These are phyloP conservation scores for Pampus argenteus DNA, from an alignment of 2,797 vertebrate genomes.

Conservation along the genomic window DNA sequence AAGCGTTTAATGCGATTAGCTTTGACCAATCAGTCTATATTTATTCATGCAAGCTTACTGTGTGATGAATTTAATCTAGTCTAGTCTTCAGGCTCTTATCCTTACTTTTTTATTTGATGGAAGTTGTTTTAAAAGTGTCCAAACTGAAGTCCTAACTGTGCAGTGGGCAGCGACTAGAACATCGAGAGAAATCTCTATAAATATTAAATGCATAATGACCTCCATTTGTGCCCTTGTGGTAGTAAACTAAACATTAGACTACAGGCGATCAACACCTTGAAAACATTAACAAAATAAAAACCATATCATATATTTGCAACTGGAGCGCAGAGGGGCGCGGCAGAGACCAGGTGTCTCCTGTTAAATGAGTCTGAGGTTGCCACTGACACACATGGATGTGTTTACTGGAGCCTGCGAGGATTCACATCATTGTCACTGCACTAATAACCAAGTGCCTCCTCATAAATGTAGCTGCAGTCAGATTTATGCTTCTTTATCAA, in stretches of 20 bases:
- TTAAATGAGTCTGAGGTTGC: not conserved
- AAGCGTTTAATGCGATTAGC: conserved; percentile 26
- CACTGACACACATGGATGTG: not conserved
- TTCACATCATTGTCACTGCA: conserved; percentile 29
- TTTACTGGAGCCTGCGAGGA: not conserved
- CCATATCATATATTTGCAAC: too few species aligned
- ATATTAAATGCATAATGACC: not conserved
- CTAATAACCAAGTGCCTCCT: conserved; percentile 17
- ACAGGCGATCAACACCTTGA: not conserved
- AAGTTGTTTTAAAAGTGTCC: conserved; percentile 51
- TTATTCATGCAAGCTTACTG: conserved; percentile 46
- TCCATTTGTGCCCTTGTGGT: not conserved
- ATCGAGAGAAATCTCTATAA: not conserved
- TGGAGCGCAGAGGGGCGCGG: not conserved
- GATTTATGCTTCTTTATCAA: conserved; percentile 50
- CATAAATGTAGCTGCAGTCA: conserved; percentile 23
- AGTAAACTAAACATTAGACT: not conserved
- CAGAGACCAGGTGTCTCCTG: not conserved
- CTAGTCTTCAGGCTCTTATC: conserved; percentile 66
- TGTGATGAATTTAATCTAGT: conserved; percentile 48
- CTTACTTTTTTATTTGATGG: conserved; percentile 71
- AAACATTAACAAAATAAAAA: not conserved
- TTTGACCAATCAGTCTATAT: conserved; percentile 41
- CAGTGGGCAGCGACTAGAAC: conserved; percentile 1
- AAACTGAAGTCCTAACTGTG: conserved; percentile 48